Base-by-base conservation (phyloP, 2,888 invertebrate genomes). In the Selenia dentaria region DNA sequence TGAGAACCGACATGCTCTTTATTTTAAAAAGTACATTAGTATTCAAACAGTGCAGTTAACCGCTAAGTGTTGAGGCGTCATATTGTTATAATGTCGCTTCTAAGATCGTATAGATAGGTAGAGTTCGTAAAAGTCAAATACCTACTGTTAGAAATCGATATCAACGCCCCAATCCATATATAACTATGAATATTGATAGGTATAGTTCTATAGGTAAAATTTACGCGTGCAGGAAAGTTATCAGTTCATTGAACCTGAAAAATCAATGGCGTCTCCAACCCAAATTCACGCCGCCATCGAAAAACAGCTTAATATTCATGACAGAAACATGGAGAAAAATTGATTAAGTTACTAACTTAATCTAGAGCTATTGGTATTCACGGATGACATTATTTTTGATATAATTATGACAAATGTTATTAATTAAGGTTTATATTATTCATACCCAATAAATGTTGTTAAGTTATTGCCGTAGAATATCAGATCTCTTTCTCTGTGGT, bases 191-290 rank as follows among this genome's bases (percentile, higher is more conserved):
- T 46, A 51, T 47, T 38, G 41, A 45, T 54, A 50, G 35, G 22
- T 43, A n/a, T n/a, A n/a, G n/a, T n/a, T 51, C 39, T 37, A 11
- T 35, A 39, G 51, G 48, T 44, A 48, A 51, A 47, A 56, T 47
- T 54, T 52, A 49, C 46, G 57, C 54, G 52, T 53, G 53, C 49
- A 44, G 39, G 50, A 56, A 50, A 56, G 51, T 52, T 54, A 59
- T 56, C 52, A 57, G 67, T 61, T 57, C 64, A 62, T 45, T 56
- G 64, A 70, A 64, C 70, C 63, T 46, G 49, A 58, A 57, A 22
- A 60, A 60, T 56, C 56, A 52, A 54, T 58, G 52, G 51, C 51
- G 27, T 22, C 42, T 10, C 32, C 45, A 36, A 28, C 38, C 51
- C 34, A 38, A 57, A 46, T 44, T 52, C 46, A 50, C 40, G 54